Evolutionary conservation across 2,797 vertebrate species (phyloP).

Genomic region (Chaetodon trifasciatus): DNA sequence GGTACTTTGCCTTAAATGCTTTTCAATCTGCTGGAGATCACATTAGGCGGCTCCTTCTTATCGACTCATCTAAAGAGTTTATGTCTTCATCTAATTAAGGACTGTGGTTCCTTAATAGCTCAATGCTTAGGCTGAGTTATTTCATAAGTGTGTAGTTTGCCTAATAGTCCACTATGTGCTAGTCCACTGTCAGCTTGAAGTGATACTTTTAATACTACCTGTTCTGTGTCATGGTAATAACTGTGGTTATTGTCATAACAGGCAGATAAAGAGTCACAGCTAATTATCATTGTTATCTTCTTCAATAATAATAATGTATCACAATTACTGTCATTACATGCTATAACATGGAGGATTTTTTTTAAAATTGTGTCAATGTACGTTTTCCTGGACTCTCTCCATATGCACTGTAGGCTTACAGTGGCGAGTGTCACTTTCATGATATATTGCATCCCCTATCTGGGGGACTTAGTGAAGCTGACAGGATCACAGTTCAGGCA

Average conservation of each 20-base stretch:
- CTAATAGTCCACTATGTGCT: slow-evolving; percentile 36
- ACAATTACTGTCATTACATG: neutral
- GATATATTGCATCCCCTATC: slow-evolving; percentile 39
- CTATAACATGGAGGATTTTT: neutral
- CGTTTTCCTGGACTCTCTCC: neutral
- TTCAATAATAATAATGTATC: neutral
- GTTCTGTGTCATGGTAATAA: slow-evolving; percentile 2
- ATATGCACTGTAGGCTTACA: slow-evolving; percentile 16
- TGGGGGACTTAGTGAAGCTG: slow-evolving; percentile 58
- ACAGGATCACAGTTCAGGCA: slow-evolving; percentile 71
- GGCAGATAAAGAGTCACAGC: neutral
- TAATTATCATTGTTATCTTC: neutral
- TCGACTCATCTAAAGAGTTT: slow-evolving; percentile 83
- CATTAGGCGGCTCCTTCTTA: slow-evolving; percentile 81
- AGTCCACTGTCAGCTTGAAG: slow-evolving; percentile 37
- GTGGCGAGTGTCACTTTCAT: slow-evolving; percentile 26
- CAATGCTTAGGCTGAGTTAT: slow-evolving; percentile 76
- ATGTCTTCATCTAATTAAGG: slow-evolving; percentile 82
- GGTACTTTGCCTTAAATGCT: slow-evolving; percentile 82
- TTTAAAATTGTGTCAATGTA: neutral
- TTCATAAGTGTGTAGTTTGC: slow-evolving; percentile 69
- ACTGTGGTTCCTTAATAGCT: slow-evolving; percentile 78
- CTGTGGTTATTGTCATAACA: slow-evolving; percentile 10
- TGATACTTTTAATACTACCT: slow-evolving; percentile 19
- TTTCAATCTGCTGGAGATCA: slow-evolving; percentile 83